Conservation (phyloP, 2,113 vertebrate genomes). For the Mustelus asterias region DNA sequence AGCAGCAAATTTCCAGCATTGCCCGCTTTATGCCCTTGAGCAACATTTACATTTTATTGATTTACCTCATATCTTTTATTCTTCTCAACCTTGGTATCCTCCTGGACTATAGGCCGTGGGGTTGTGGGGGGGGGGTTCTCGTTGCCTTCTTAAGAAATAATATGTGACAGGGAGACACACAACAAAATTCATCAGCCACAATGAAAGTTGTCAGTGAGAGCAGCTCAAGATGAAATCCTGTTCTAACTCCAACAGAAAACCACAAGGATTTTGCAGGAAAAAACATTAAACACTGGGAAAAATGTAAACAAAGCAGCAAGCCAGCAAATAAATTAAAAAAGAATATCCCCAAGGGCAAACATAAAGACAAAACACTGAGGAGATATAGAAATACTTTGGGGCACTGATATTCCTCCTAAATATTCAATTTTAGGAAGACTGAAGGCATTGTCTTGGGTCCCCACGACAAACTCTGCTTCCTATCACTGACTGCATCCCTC, state of each 20-base stretch:
- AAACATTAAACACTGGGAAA: not conserved
- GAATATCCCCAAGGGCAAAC: not conserved
- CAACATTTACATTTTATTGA: not conserved
- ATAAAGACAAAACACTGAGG: not conserved
- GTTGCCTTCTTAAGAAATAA: not conserved
- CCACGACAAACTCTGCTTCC: not conserved
- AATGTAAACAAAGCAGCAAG: not conserved
- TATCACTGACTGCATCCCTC: not conserved
- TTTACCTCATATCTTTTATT: not conserved
- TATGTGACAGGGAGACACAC: not conserved
- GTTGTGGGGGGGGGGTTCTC: no score
- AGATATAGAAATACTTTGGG: not conserved
- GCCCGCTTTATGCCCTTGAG: not conserved
- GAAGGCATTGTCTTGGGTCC: not conserved
- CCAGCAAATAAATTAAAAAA: not conserved
- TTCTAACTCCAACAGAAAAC: not conserved
- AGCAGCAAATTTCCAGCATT: not conserved
- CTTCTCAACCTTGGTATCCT: not conserved
- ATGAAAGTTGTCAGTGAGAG: not conserved
- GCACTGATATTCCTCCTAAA: not conserved
- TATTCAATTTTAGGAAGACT: not conserved
- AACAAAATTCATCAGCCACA: not conserved
- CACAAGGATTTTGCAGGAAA: not conserved
- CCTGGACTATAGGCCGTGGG: not conserved
- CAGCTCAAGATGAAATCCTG: not conserved